Evolutionary conservation across 2,113 vertebrate genomes (phyloP).

Genomic region (Jaculus jaculus): DNA sequence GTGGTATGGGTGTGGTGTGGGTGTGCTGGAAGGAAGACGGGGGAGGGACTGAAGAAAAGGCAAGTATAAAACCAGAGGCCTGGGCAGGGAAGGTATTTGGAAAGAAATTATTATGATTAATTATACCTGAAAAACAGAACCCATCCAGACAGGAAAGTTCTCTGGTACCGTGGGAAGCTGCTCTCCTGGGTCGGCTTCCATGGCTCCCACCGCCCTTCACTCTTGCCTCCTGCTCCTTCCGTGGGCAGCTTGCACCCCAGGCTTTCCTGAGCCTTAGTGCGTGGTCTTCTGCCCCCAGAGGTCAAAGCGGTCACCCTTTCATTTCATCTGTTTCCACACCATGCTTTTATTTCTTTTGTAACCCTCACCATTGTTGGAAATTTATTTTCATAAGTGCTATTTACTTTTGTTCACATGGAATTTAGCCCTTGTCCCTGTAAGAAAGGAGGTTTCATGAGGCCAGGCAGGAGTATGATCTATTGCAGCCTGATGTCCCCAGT

Average conservation of each 20-base stretch:
- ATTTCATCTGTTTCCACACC: no score
- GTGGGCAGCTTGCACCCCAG: no score
- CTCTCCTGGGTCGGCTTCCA: neutral
- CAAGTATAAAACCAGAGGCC: neutral
- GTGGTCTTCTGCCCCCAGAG: neutral
- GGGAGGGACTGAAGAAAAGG: neutral
- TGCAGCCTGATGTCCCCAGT: accelerated
- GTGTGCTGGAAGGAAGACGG: neutral
- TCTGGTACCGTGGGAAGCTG: slow-evolving; percentile 29
- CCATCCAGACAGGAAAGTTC: slow-evolving; percentile 22
- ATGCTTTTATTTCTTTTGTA: neutral
- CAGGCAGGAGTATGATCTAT: neutral
- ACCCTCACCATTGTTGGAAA: neutral
- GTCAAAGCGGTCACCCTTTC: no score
- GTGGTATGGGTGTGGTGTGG: neutral
- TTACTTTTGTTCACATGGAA: neutral
- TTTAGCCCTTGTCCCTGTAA: neutral
- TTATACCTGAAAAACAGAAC: neutral
- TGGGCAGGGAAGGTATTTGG: neutral
- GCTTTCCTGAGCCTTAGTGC: neutral
- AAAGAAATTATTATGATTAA: neutral
- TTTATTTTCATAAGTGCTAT: neutral
- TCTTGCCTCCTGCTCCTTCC: neutral
- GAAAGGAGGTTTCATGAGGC: neutral
- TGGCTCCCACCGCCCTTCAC: neutral